Base-by-base conservation (phyloP, 2,888 invertebrate species). In the Leptinotarsa tumamoca region DNA sequence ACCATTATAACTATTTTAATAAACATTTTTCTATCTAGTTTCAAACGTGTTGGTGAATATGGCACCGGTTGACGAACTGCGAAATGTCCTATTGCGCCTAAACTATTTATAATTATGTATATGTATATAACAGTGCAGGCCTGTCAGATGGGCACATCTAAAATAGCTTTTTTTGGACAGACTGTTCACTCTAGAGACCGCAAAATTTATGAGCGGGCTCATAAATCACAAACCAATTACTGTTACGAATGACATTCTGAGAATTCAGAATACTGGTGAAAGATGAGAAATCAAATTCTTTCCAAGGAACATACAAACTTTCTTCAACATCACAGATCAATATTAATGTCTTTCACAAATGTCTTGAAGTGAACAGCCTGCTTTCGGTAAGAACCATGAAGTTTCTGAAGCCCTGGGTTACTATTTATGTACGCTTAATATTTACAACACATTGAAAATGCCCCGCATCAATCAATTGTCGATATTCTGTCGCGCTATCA, bases 11-110 rank as follows among this genome's bases (percentile, higher is more conserved):
- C 74, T 73, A 74, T 72, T 75, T 78, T 72, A 13, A 3, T 43
- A 68, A 75, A 75, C 73, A 75, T 78, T 73, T 58, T 58, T 23
- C 58, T 58, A 76, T 78, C 79, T 82, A 81, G 73, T 77, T 79
- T 80, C 81, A 79, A 82, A 80, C 77, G 78, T 81, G 78, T 82
- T 77, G 80, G 79, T 83, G 83, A 81, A 82, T 86, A 86, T 86
- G 86, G 86, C 86, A 86, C 86, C 85, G 82, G 82, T 83, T 80
- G 72, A 77, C 73, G 74, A 77, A 78, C 73, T 54, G 58, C 66
- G 78, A 76, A 78, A 76, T 74, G 58, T 58, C 15, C 21, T 23
- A 58, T 58, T 21, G 21, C 58, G 58, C 21, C 58, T 58, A 58
- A 23, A 58, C 58, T 58, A 58, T 58, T 18, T 58, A 58, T 58